Base-by-base conservation (phyloP, 1,140 invertebrate genomes). In the Bathynomus jamesi region DNA sequence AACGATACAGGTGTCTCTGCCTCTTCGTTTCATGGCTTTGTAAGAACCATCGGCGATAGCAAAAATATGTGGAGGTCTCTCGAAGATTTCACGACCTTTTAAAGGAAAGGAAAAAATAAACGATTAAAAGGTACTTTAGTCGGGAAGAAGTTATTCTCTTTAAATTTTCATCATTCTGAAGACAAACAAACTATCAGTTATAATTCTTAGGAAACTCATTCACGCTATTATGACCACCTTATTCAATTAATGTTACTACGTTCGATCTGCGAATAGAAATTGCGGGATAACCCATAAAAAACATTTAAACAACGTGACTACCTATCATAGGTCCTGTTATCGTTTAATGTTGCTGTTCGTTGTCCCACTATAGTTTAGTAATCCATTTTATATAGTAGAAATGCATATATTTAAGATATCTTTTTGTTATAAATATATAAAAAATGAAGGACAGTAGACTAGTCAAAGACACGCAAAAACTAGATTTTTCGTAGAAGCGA, bases 31-130 rank as follows among this genome's bases (percentile, higher is more conserved):
- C 84, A 98, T 91, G 66, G 91, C 90, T 82, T 90, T 88, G 82
- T 97, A 95, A n/a, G 95, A 94, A 1, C 84, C 82, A 77, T 98
- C 95, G 0, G 95, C 94, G 62, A 97, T 92, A 10, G 95, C 94
- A 82, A 93, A 98, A 69, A 97, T 93, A 80, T 98, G 95, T 0
- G 96, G 95, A 0, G 91, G 88, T 79, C 96, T 92, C 82, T 98
- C 95, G 79, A 96, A 96, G 75, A 97, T 86, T 83, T 95, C 93
- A 77, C 93, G 83, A 21, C 91, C 90, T 87, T 82, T 8, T 82
- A 82, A 78, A 69, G 28, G 77, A 72, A 67, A 77, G 32, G 61
- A 69, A 32, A 3, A 70, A 13, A 21, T 64, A 64, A 64, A 13
- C 21, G 11, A 53, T 53, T 53, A n/a, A n/a, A n/a, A n/a, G n/a